Conservation (phyloP, 2,797 vertebrate genomes). For the Cryptoblepharus egeriae region DNA sequence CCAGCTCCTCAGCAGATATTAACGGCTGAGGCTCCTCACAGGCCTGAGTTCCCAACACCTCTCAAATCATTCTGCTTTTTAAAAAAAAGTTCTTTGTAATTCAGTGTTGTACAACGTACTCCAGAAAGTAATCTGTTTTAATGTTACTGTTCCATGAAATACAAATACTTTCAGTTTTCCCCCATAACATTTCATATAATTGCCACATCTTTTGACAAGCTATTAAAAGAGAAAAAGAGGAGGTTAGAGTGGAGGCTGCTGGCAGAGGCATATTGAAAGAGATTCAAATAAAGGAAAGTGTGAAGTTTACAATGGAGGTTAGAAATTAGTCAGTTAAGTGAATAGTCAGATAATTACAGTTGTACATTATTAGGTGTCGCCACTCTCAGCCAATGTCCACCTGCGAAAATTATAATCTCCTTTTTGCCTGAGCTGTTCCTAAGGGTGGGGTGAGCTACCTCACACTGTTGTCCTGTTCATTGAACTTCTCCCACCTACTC, state of each 20-base stretch:
- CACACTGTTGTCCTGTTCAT: too few species aligned
- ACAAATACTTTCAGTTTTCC: neutral
- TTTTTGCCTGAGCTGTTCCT: too few species aligned
- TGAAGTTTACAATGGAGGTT: neutral
- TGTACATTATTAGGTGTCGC: too few species aligned
- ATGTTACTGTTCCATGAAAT: fast-evolving
- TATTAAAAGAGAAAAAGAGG: neutral
- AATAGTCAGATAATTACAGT: neutral
- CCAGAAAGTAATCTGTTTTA: neutral
- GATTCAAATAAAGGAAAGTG: neutral
- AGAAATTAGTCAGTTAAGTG: neutral
- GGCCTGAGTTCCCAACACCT: too few species aligned
- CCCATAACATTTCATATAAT: neutral
- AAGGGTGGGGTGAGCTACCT: too few species aligned
- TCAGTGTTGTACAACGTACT: neutral
- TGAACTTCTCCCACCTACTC: too few species aligned
- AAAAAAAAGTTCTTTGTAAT: too few species aligned
- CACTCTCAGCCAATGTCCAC: too few species aligned
- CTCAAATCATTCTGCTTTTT: too few species aligned
- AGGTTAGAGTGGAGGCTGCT: neutral
- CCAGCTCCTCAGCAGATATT: too few species aligned
- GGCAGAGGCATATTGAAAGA: neutral
- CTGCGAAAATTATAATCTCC: too few species aligned
- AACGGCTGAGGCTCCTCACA: too few species aligned
- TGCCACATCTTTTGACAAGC: neutral